Percentiles rank a stretch among this genome's conserved stretches.
Conservation (phyloP, 2,797 vertebrate genomes). For the Sphenopsis melanotis region DNA sequence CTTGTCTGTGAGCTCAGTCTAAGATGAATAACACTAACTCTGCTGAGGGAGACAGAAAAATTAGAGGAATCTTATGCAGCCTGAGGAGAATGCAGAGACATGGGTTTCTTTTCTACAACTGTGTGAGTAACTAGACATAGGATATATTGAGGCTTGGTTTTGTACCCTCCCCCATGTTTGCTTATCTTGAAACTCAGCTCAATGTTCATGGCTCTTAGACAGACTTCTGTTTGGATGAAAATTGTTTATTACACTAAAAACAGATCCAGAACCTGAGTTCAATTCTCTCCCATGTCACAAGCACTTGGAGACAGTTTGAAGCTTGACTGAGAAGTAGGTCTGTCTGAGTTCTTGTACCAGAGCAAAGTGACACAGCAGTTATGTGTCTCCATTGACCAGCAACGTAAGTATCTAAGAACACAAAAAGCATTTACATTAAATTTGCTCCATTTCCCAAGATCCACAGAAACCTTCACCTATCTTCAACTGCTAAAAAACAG, state of each 20-base stretch:
- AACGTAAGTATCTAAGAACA: background rate
- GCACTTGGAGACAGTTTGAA: background rate
- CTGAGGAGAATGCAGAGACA: background rate
- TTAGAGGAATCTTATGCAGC: background rate
- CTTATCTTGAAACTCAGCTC: background rate
- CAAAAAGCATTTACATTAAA: background rate
- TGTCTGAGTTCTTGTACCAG: background rate
- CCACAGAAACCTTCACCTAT: background rate
- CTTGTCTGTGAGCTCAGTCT: background rate
- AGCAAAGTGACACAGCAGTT: background rate
- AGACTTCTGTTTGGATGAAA: background rate
- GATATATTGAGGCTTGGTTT: background rate
- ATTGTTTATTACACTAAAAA: background rate
- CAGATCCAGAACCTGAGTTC: background rate
- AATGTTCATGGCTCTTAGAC: background rate
- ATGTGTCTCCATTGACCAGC: background rate
- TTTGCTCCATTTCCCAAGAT: background rate
- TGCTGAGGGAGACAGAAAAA: background rate
- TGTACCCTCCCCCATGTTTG: background rate
- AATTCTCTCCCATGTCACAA: background rate
- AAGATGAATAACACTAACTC: background rate
- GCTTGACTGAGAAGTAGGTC: background rate
- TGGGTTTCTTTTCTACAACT: background rate
- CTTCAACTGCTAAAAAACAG: background rate
- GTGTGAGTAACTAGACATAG: background rate